These are phyloP conservation scores for Porites lutea DNA, from an alignment of 64 coral and sea anemone species.

Conservation along the genomic window DNA sequence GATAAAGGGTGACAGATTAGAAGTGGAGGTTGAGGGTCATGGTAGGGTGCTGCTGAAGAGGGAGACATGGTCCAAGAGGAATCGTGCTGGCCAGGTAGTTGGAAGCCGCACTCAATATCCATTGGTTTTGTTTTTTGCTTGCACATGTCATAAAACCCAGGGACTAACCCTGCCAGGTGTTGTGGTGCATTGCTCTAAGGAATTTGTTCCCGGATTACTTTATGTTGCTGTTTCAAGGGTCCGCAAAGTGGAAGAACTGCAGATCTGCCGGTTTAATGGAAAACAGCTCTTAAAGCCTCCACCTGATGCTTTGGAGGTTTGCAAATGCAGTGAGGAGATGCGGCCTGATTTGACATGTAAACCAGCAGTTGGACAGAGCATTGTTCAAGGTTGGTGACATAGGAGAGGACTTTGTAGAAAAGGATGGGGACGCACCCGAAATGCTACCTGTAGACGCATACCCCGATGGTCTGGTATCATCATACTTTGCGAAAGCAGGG, in stretches of 20 bases:
- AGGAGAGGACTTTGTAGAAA: too few species aligned
- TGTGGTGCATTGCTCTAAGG: conserved; percentile 1
- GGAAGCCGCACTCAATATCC: not conserved
- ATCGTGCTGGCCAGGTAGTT: not conserved
- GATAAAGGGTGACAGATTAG: not conserved
- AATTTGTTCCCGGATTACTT: conserved; percentile 12
- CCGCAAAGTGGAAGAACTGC: not conserved
- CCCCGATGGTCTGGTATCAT: too few species aligned
- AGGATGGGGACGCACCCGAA: too few species aligned
- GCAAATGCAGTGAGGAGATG: not conserved
- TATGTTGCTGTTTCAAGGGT: not conserved
- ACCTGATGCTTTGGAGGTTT: not conserved
- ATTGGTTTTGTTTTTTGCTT: not conserved
- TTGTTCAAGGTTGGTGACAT: too few species aligned
- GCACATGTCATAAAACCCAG: conserved; percentile 32
- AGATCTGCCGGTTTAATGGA: not conserved
- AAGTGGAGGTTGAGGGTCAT: not conserved
- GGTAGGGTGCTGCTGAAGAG: conserved; percentile 13
- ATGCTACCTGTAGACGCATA: too few species aligned
- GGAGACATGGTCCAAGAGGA: conserved; percentile 22
- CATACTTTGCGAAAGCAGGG: too few species aligned
- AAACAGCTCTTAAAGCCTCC: not conserved
- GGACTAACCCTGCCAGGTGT: not conserved
- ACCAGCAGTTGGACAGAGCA: too few species aligned
- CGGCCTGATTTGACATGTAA: too few species aligned